Percentiles rank a stretch among this genome's conserved stretches.
These are phyloP conservation scores for Eclectus roratus DNA, from an alignment of 2,113 vertebrate species.

Conservation along the genomic window DNA sequence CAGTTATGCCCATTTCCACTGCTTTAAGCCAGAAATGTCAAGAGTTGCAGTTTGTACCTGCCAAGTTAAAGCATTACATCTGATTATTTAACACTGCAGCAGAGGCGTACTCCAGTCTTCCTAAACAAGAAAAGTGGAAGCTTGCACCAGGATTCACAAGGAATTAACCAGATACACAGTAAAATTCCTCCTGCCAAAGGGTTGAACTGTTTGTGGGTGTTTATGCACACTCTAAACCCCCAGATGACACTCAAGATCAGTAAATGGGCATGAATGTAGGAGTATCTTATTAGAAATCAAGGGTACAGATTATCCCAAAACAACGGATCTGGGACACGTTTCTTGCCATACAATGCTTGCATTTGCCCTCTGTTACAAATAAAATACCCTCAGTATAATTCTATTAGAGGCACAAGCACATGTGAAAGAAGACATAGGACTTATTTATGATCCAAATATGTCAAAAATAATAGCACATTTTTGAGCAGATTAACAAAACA, in stretches of 20 bases:
- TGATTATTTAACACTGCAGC: not conserved
- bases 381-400: not conserved
- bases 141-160: not conserved
- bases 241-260: not conserved
- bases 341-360: fast-evolving
- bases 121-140: not conserved
- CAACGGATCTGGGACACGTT: not conserved
- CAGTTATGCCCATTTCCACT: not conserved
- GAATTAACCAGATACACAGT: not conserved
- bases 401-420: not conserved
- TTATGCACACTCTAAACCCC: not conserved
- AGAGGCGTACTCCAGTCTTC: not conserved
- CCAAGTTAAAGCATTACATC: not conserved
- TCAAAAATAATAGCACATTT: not conserved
- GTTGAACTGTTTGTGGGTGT: not conserved
- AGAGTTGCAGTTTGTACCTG: not conserved
- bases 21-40: not conserved
- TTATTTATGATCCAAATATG: not conserved
- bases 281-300: not conserved
- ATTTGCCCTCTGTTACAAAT: not conserved
- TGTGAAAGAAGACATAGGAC: not conserved
- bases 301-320: not conserved
- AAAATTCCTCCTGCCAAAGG: not conserved
- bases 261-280: not conserved
- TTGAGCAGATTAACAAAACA: not conserved